phyloP scores from a whole-genome alignment of 2,113 vertebrate species.

The Elaphurus davidianus region DNA sequence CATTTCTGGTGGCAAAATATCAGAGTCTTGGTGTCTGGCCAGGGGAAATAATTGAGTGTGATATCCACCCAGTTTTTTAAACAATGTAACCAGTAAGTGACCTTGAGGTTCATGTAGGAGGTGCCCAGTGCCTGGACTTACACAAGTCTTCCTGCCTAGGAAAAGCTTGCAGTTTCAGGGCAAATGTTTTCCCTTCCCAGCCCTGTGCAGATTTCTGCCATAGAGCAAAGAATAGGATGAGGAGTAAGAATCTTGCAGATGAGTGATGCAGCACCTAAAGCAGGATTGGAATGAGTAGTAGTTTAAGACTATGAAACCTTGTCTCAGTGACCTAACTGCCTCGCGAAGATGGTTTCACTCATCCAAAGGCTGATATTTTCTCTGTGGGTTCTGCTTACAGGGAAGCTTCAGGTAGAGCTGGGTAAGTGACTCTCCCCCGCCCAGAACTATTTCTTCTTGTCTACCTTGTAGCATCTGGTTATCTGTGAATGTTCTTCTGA shows the following conservation, averaged over 20 bases:
- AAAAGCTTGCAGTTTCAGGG: background rate
- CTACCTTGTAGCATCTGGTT: background rate
- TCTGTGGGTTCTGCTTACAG: slow-evolving; percentile 48
- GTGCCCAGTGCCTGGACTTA: background rate
- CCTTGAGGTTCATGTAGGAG: background rate
- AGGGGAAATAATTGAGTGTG: background rate
- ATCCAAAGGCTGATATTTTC: background rate
- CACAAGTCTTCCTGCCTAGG: background rate
- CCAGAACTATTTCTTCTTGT: background rate
- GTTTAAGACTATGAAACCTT: background rate
- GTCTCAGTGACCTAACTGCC: background rate
- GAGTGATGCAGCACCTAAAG: background rate
- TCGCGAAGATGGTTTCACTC: background rate
- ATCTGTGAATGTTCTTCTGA: background rate
- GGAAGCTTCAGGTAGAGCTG: slow-evolving; percentile 61
- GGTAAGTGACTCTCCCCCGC: slow-evolving; percentile 35
- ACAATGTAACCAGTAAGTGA: background rate
- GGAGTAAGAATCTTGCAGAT: background rate
- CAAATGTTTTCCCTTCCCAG: background rate
- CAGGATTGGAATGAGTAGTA: background rate
- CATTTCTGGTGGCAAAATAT: background rate
- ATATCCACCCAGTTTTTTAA: background rate
- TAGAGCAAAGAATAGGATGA: background rate
- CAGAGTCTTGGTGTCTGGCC: background rate
- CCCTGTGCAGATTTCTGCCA: background rate